phyloP scores from a whole-genome alignment of 2,113 vertebrate genomes.

The Entelurus aequoreus region DNA sequence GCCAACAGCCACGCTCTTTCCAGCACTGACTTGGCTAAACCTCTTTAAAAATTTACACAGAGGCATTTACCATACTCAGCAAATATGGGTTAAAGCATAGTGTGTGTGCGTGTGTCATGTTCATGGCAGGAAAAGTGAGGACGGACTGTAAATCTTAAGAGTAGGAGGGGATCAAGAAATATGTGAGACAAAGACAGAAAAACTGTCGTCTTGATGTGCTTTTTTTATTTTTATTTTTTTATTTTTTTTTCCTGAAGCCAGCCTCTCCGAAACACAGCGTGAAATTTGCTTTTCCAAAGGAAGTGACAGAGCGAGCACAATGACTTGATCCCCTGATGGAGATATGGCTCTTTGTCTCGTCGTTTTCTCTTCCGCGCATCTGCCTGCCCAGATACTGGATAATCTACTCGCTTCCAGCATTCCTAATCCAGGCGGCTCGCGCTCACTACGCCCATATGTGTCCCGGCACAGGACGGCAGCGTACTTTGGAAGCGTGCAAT shows the following conservation, averaged over 20 bases:
- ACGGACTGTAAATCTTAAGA: constrained; percentile 9
- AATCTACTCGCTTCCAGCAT: constrained; percentile 66
- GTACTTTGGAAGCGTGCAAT: constrained; percentile 56
- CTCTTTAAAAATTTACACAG: constrained; percentile 72
- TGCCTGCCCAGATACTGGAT: constrained; percentile 73
- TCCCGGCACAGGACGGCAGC: constrained; percentile 54
- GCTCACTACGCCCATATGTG: constrained; percentile 57
- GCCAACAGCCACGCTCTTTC: constrained; percentile 60
- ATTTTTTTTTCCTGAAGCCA: constrained; percentile 32
- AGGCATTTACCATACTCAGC: constrained; percentile 59
- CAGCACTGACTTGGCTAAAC: constrained; percentile 59
- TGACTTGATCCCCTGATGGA: constrained; percentile 70
- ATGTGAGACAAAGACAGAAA: constrained; percentile 12
- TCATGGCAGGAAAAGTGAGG: constrained; percentile 6
- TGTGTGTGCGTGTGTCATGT: constrained; percentile 37
- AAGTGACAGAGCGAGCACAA: constrained; percentile 61
- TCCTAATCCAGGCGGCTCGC: constrained; percentile 67
- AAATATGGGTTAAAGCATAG: constrained; percentile 64
- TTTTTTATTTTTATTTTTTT: constrained; percentile 29
- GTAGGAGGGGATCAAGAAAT: constrained; percentile 12
- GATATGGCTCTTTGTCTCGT: constrained; percentile 69
- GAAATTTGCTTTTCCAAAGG: constrained; percentile 72
- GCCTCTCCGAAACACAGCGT: constrained; percentile 65
- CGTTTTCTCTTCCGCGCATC: constrained; percentile 64
- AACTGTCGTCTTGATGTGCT: constrained; percentile 33